Percentiles rank a stretch among this genome's conserved stretches.
These are phyloP conservation scores for Amblyornis subalaris DNA, from an alignment of 2,113 vertebrate species.

Conservation along the genomic window DNA sequence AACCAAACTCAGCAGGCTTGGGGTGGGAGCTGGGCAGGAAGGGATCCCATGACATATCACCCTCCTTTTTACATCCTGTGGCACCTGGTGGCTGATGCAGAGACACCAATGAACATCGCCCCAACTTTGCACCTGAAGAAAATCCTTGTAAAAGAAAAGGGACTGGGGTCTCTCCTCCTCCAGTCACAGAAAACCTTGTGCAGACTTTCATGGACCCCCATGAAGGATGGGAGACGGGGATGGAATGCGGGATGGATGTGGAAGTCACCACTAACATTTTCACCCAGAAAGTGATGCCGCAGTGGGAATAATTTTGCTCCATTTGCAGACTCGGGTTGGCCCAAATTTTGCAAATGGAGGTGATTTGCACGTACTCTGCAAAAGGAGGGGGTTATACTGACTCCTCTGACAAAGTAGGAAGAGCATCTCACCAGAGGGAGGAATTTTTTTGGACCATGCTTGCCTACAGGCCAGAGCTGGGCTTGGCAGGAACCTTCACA, in stretches of 20 bases:
- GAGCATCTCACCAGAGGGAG: background rate
- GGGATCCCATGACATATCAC: background rate
- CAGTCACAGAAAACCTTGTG: background rate
- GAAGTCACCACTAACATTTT: rapidly evolving
- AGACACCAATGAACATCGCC: background rate
- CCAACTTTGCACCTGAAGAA: background rate
- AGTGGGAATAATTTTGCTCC: background rate
- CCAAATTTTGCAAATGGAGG: background rate
- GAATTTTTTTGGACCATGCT: background rate
- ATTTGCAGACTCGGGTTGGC: background rate
- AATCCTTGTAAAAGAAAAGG: background rate
- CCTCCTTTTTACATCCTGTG: background rate
- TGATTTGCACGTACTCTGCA: rapidly evolving
- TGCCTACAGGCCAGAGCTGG: background rate
- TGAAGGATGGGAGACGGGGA: rapidly evolving
- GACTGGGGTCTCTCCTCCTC: too few relatives aligned
- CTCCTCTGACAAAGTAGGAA: background rate
- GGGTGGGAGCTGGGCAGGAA: background rate
- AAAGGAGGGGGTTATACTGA: rapidly evolving
- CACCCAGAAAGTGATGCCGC: rapidly evolving
- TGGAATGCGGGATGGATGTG: background rate
- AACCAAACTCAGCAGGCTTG: background rate
- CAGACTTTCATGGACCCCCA: background rate
- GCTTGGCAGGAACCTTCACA: background rate
- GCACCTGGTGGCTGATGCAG: rapidly evolving